phyloP scores from a whole-genome alignment of 2,888 invertebrate species.

The Spicauda simplicius region DNA sequence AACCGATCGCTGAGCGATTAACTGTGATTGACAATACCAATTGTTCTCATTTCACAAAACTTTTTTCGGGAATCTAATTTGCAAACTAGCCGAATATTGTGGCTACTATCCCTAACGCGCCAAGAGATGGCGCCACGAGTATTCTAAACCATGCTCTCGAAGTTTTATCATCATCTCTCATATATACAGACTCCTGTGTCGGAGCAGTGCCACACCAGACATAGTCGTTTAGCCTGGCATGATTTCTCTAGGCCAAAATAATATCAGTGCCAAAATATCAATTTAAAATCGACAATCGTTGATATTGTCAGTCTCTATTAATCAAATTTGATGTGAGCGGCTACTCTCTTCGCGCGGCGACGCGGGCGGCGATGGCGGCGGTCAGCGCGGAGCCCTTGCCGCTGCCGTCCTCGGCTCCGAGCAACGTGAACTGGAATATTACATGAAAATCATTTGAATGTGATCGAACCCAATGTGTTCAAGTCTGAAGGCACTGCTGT shows the following conservation, averaged over 20 bases:
- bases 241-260: no score
- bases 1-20: not conserved
- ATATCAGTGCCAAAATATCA: no score
- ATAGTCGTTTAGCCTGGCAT: no score
- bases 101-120: no score
- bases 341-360: slow-evolving; percentile 65
- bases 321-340: slow-evolving; percentile 1
- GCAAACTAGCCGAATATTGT: no score
- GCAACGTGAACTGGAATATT: slow-evolving; percentile 86
- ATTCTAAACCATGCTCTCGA: not conserved
- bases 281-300: not conserved
- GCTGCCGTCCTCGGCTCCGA: slow-evolving; percentile 91
- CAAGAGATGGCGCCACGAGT: no score
- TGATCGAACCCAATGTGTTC: not conserved
- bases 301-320: slow-evolving; percentile 10
- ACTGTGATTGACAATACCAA: not conserved
- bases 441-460: not conserved
- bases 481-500: no score
- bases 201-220: no score
- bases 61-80: not conserved
- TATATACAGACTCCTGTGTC: no score
- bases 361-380: slow-evolving; percentile 88
- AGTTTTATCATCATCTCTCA: not conserved
- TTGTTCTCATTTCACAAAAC: not conserved
- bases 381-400: slow-evolving; percentile 92